These are phyloP conservation scores for Danaus plexippus DNA, from an alignment of 1,140 invertebrate genomes.

Conservation along the genomic window DNA sequence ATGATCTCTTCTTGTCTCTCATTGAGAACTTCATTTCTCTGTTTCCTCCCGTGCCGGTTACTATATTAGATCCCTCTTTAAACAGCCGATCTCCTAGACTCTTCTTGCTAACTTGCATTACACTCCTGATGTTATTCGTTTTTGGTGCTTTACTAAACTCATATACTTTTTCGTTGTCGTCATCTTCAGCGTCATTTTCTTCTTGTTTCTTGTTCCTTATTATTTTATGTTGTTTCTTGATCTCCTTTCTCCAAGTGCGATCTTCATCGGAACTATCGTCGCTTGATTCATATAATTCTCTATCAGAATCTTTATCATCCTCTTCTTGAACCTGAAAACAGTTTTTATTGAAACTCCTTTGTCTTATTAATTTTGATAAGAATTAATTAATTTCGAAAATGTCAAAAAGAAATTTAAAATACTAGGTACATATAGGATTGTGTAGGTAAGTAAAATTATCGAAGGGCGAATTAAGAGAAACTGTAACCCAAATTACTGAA, in stretches of 20 bases:
- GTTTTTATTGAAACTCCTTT: neutral
- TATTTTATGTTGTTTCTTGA: conserved; percentile 79
- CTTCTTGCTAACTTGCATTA: conserved; percentile 71
- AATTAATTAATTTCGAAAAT: too few species aligned
- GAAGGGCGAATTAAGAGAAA: too few species aligned
- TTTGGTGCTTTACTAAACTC: conserved; percentile 37
- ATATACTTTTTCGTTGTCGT: conserved; percentile 37
- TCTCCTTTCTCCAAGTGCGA: conserved; percentile 82
- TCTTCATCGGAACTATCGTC: conserved; percentile 83
- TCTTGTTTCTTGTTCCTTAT: conserved; percentile 61
- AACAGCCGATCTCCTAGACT: conserved; percentile 80
- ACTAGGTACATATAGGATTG: too few species aligned
- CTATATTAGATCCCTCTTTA: conserved; percentile 72
- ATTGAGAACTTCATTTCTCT: conserved; percentile 84
- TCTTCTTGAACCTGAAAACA: conserved; percentile 43
- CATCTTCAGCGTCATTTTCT: conserved; percentile 25
- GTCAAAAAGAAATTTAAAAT: too few species aligned
- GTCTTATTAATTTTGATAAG: too few species aligned
- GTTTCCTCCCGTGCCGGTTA: conserved; percentile 77
- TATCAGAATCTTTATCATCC: conserved; percentile 60
- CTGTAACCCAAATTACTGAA: too few species aligned
- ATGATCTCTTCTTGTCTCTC: conserved; percentile 56
- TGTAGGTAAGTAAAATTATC: too few species aligned
- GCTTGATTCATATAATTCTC: conserved; percentile 59
- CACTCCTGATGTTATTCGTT: conserved; percentile 39